Percentiles rank a stretch among this genome's conserved stretches.
Evolutionary conservation across 30 jellyfish, hydroid and myxozoan species (phyloP).

Genomic region (Aurelia aurita complex sp. Pacific): DNA sequence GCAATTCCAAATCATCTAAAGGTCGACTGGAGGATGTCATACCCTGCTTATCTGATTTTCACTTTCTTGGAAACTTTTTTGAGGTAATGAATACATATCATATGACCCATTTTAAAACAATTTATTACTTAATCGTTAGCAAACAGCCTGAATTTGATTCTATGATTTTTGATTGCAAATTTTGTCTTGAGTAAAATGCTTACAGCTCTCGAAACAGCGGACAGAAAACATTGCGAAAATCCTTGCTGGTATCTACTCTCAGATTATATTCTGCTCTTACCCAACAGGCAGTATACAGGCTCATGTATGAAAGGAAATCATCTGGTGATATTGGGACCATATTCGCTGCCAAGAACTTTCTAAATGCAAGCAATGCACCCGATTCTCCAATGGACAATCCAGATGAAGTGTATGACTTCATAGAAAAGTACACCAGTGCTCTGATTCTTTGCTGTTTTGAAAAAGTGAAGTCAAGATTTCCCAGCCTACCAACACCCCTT

Average conservation of each 20-base stretch:
- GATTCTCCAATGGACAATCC: constrained; percentile 42
- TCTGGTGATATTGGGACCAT: constrained; percentile 36
- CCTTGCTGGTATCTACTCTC: constrained; percentile 8
- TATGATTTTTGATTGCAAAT: constrained; percentile 9
- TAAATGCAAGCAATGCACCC: constrained; percentile 29
- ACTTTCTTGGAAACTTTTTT: constrained; percentile 27
- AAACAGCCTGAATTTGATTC: constrained; percentile 5
- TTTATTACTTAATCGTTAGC: neutral
- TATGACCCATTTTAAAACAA: neutral
- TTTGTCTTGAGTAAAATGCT: neutral
- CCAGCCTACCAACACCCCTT: constrained; percentile 33
- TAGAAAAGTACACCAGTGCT: constrained; percentile 22
- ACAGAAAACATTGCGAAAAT: constrained; percentile 3
- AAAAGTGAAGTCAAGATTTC: constrained; percentile 13
- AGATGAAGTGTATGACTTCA: constrained; percentile 14
- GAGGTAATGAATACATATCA: constrained; percentile 19
- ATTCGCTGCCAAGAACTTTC: constrained; percentile 28
- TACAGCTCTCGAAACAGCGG: constrained; percentile 3
- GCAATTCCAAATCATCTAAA: constrained; percentile 18
- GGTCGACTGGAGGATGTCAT: constrained; percentile 31
- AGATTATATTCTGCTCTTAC: constrained; percentile 16
- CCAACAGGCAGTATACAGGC: constrained; percentile 28
- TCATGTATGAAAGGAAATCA: constrained; percentile 35
- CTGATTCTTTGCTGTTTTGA: constrained; percentile 22
- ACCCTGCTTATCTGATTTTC: constrained; percentile 44